Evolutionary conservation across 2,797 vertebrate genomes (phyloP).

Genomic region (Protosalanx chinensis): DNA sequence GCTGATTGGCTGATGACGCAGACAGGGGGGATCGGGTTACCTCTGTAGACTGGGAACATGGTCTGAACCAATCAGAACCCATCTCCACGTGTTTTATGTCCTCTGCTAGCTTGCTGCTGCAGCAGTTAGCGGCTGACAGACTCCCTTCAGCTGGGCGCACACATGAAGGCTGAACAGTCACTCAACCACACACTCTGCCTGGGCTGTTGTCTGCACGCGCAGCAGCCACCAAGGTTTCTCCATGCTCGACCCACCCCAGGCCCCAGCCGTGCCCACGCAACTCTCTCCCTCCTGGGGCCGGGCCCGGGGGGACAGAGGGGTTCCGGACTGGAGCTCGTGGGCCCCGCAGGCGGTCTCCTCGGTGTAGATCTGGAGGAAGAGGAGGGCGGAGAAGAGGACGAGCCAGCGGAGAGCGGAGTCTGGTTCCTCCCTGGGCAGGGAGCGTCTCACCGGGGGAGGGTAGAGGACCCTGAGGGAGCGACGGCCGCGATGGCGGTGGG

Average conservation of each 20-base stretch:
- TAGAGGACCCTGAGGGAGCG: conserved; percentile 64
- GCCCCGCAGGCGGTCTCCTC: conserved; percentile 55
- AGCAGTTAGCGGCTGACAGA: background rate
- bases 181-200: conserved; percentile 47
- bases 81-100: background rate
- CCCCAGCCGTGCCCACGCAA: background rate
- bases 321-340: conserved; percentile 43
- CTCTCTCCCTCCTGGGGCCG: conserved; percentile 29
- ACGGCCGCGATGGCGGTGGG: conserved; percentile 28
- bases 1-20: background rate
- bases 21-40: background rate
- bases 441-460: conserved; percentile 57
- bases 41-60: conserved; percentile 11
- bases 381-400: conserved; percentile 60
- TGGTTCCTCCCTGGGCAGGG: conserved; percentile 42
- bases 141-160: background rate
- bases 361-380: conserved; percentile 73
- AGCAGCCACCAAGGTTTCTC: conserved; percentile 40
- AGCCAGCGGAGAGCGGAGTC: conserved; percentile 68
- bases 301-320: background rate
- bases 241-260: conserved; percentile 2
- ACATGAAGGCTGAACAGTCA: conserved; percentile 22
- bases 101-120: background rate
- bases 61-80: background rate
- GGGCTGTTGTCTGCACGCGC: conserved; percentile 27